These are phyloP conservation scores for Cyprinus carpio DNA, from an alignment of 2,113 vertebrate species.

Conservation along the genomic window DNA sequence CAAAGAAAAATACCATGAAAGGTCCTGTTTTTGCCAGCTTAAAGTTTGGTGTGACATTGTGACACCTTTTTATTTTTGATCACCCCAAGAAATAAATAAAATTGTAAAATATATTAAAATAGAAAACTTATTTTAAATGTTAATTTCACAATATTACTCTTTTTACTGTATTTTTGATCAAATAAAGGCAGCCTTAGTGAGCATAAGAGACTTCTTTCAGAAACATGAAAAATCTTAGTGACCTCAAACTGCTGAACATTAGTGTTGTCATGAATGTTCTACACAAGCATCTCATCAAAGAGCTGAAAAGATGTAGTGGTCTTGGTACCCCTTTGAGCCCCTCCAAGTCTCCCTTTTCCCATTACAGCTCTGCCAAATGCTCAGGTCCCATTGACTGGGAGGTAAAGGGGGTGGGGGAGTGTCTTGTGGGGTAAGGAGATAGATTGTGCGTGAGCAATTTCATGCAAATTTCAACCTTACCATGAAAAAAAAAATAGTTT, in stretches of 20 bases:
- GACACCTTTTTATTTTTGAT: not conserved
- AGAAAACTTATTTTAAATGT: too few relatives aligned
- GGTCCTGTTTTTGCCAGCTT: not conserved
- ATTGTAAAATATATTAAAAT: too few relatives aligned
- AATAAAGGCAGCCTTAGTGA: too few relatives aligned
- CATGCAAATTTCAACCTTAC: too few relatives aligned
- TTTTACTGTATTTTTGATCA: too few relatives aligned
- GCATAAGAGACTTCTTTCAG: too few relatives aligned
- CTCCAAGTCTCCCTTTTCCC: slow-evolving; percentile 77
- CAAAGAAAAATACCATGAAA: not conserved
- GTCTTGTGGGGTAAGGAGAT: slow-evolving; percentile 42
- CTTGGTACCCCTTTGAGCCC: slow-evolving; percentile 79
- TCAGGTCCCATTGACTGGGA: slow-evolving; percentile 75
- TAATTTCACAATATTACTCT: too few relatives aligned
- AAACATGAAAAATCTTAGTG: too few relatives aligned
- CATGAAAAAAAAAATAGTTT: too few relatives aligned
- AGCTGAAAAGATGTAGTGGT: slow-evolving; percentile 43
- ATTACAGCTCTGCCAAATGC: slow-evolving; percentile 81
- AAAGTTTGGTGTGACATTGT: not conserved
- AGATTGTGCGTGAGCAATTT: not conserved
- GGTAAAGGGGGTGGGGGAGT: slow-evolving; percentile 60
- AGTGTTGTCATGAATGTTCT: too few relatives aligned
- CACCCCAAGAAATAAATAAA: not conserved
- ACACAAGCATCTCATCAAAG: slow-evolving; percentile 58
- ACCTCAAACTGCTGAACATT: too few relatives aligned